Conservation (phyloP, 2,113 vertebrate genomes). For the Mesembrinibis cayennensis region DNA sequence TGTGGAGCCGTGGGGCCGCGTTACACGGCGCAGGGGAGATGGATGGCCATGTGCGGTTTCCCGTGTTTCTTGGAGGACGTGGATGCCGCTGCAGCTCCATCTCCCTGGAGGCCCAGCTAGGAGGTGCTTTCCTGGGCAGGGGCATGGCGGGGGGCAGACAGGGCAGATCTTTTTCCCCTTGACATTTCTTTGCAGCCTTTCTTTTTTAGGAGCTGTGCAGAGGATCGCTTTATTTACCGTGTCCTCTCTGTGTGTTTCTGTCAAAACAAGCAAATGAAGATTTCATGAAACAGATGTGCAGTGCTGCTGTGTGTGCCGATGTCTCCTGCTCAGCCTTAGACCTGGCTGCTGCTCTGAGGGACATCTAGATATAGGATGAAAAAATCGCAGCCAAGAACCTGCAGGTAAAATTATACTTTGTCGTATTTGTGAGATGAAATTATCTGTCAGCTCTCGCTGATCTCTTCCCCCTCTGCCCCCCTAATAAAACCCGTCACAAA, state of each 20-base stretch:
- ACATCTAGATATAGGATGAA: slow-evolving; percentile 81
- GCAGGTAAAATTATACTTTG: slow-evolving; percentile 80
- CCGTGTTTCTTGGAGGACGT: slow-evolving; percentile 45
- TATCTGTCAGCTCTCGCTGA: slow-evolving; percentile 67
- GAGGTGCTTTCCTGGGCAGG: slow-evolving; percentile 70
- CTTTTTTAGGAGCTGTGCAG: not conserved
- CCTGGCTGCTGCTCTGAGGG: slow-evolving; percentile 81
- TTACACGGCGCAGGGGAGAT: rapidly evolving
- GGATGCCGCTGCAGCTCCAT: slow-evolving; percentile 61
- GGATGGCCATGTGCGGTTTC: not conserved
- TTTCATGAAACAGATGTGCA: slow-evolving; percentile 78
- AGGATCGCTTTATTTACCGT: not conserved
- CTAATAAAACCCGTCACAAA: slow-evolving; percentile 14
- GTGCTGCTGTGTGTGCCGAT: slow-evolving; percentile 53
- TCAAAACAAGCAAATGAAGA: slow-evolving; percentile 77
- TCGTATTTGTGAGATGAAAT: slow-evolving; percentile 55
- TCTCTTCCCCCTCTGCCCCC: not conserved
- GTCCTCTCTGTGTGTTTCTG: slow-evolving; percentile 16
- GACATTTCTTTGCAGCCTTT: not conserved
- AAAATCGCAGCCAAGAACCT: slow-evolving; percentile 83
- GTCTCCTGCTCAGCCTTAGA: slow-evolving; percentile 72
- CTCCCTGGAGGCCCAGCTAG: slow-evolving; percentile 70
- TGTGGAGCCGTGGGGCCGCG: not conserved
- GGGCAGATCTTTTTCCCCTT: not conserved
- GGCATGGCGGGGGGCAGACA: rapidly evolving